Base-by-base conservation (phyloP, 2,888 invertebrate species). In the Linnaemya vulpina region DNA sequence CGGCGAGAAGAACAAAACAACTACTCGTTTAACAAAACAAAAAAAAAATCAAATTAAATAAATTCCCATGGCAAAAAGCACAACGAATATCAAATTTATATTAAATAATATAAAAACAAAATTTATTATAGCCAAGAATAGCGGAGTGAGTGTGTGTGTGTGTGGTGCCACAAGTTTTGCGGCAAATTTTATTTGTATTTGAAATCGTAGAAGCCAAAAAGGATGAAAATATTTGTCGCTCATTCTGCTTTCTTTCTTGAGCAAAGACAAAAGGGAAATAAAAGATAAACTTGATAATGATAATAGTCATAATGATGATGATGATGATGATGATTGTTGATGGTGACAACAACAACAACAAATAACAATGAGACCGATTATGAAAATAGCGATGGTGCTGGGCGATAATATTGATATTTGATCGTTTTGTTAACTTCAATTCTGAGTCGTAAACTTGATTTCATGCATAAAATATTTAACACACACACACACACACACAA, bases 1-100 rank as follows among this genome's bases (percentile, higher is more conserved):
- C 2, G 11, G 4, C 17, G 73, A n/a, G 22, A 0, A 11, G n/a
- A 7, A 60, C 71, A 13, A 38, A 15, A 20, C 51, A 38, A 38
- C 53, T 53, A 20, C 13, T 67, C 15, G 49, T 58, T 25, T 46
- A 67, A 63, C 30, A 58, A 20, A 67, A 73, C 30, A 30, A 67
- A 73, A 80, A 67, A 30, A 67, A 73, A 80, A 67, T 11, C 73
- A 51, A 79, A 79, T 74, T 74, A 38, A 74, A 83, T 83, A 83
- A 83, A 79, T 83, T 83, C 80, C 83, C 80, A 78, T 83, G 74
- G 51, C 67, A 74, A 62, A 83, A 51, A 51, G n/a, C 40, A 17
- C n/a, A 49, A 40, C 9, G 13, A 38, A 58, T 22, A 35, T 35
- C 7, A 46, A 58, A 68, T 11, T 10, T 20, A 68, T 30, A 30